A percentile compares a stretch with the other conserved stretches of the same genome.
Conservation (phyloP, 2,797 vertebrate species). For the Capromys pilorides region DNA sequence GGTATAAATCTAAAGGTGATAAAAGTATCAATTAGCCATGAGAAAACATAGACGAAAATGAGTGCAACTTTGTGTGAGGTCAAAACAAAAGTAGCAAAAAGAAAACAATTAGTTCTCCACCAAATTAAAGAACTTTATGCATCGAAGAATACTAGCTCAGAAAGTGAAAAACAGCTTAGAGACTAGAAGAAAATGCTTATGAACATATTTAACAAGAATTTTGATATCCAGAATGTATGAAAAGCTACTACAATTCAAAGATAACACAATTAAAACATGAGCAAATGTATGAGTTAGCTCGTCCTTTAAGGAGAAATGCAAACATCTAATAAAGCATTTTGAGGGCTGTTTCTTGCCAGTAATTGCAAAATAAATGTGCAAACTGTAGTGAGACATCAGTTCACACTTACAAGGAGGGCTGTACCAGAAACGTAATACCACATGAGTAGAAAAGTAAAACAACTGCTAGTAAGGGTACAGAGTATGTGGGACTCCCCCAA, state of each 20-base stretch:
- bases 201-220: background rate
- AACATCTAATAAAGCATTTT: background rate
- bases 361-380: background rate
- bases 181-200: background rate
- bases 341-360: background rate
- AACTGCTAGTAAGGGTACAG: rapidly evolving
- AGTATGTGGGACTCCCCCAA: background rate
- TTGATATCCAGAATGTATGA: background rate
- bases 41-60: background rate
- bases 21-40: background rate
- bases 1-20: background rate
- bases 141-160: background rate
- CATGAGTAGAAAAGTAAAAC: background rate
- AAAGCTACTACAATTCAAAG: background rate
- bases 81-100: background rate
- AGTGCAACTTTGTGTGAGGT: background rate
- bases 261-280: background rate
- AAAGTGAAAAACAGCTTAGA: background rate
- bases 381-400: background rate
- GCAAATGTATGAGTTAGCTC: background rate
- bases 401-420: background rate
- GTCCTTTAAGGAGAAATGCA: background rate
- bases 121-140: background rate
- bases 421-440: background rate
- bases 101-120: background rate